Evolutionary conservation across 2,888 invertebrate species (phyloP), one percentile per base, ranked within the genome.

Genomic region (Choreutis nemorana): DNA sequence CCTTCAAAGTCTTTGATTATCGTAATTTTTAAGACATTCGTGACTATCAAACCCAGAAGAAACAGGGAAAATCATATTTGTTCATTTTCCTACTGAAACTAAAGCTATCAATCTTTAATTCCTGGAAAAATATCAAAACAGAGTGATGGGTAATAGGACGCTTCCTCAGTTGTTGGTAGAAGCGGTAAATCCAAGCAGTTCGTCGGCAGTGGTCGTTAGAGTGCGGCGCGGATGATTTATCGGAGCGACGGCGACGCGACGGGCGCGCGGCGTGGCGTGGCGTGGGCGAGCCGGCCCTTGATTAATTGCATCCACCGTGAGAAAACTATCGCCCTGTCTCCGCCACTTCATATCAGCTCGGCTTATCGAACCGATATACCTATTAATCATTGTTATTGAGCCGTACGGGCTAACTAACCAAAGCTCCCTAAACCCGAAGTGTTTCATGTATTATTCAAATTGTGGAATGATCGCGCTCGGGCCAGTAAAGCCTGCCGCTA

Each of bases 381-480:
- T n/a, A 59, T 57, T 54, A 52, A 56, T 56, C 44, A 56, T 50
- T 41, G 41, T 38, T 37, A 36, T 37, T 35, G 35, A 35, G 31
- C 16, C 29, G 18, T 8, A 18, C 18, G 5, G 18, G 8, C 18
- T 18, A 5, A 6, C 5, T 8, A 18, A 18, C 8, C 18, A 6
- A 18, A 18, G 8, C 18, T 18, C 5, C 18, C 5, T 18, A 8
- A 18, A 18, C 5, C 18, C 18, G 18, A 41, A 45, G 37, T 54
- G 53, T 61, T 60, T 59, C 61, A 66, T 68, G 61, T 64, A 63
- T 68, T 66, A 71, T 68, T 68, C 66, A 70, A 63, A 64, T 58
- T 49, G 59, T 50, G 57, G 56, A 58, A 55, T 61, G 60, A 61
- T 61, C 53, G 46, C 45, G 45, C 36, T 15, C 24, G 26, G 25